A percentile compares a stretch with the other conserved stretches of the same genome.
Conservation (phyloP, 2,888 invertebrate genomes). For the Pristionchus mayeri region DNA sequence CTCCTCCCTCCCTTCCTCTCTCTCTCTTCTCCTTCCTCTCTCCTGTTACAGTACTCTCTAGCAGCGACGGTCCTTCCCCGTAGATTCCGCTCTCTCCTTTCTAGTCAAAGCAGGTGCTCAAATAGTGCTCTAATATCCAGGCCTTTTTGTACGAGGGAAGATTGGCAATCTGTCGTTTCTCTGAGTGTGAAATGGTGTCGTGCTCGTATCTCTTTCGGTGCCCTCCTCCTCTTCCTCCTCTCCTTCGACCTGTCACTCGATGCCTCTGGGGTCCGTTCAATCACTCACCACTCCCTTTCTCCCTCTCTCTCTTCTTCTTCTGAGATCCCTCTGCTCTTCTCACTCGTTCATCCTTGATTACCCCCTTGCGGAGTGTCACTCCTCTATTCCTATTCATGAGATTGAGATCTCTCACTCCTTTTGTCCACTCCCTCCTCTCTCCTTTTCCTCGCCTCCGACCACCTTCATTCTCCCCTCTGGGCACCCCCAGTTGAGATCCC, state of each 20-base stretch:
- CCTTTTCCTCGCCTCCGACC: too few relatives aligned
- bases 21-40: too few relatives aligned
- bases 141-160: not conserved
- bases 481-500: too few relatives aligned
- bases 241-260: not conserved
- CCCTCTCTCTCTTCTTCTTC: not conserved
- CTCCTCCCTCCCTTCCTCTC: not conserved
- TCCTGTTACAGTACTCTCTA: not conserved
- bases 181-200: too few relatives aligned
- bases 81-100: not conserved
- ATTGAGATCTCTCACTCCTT: constrained; percentile 3
- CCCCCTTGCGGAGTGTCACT: not conserved
- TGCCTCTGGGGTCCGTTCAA: not conserved
- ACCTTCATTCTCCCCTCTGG: too few relatives aligned
- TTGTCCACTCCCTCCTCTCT: too few relatives aligned
- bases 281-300: not conserved
- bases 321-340: not conserved
- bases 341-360: constrained; percentile 9
- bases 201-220: too few relatives aligned
- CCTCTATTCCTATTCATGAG: not conserved
- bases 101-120: not conserved
- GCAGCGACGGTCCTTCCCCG: too few relatives aligned
- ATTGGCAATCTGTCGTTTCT: not conserved
- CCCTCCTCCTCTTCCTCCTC: too few relatives aligned
- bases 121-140: not conserved